Evolutionary conservation across 2,797 vertebrate species (phyloP), one percentile per base, ranked within the genome.

Genomic region (Trachops cirrhosus): DNA sequence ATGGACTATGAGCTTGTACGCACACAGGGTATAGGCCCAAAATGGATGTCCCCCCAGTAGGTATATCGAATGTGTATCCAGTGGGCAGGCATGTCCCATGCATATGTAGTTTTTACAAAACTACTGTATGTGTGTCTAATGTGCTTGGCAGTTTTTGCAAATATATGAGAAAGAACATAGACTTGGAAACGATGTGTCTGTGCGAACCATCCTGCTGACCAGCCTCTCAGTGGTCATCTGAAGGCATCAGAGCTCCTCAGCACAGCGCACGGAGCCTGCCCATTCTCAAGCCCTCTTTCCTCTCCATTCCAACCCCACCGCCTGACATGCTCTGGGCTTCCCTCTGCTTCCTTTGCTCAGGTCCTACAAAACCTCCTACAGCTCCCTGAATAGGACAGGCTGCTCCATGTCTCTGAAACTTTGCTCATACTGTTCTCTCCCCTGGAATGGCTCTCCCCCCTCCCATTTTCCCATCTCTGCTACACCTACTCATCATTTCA

Each of bases 211-310:
- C 3, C n/a, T 50, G n/a, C 46, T 24, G n/a, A 52, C 22, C 8
- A 52, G 32, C 59, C n/a, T 32, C 8, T 9, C n/a, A 4, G 10
- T 1, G 11, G 32, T 41, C 16, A 10, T 4, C 68, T 77, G 37
- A 15, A 68, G 48, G 16, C 5, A 26, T 21, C 16, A 2, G 11
- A 48, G 19, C 3, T 6, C 74, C 67, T 29, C n/a, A 44, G 50
- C 26, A 15, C 0, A 10, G 62, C 29, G 32, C 4, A 1, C 16
- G 14, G 68, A 50, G 16, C 52, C 37, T 54, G 11, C 12, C 0
- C 9, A 22, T 64, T 39, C 44, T 14, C 34, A 10, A 26, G 64
- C 22, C 4, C 41, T 24, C 34, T 8, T 15, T 1, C 1, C 9
- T 12, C 4, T 32, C n/a, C 32, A 6, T 9, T 19, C 39, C 32